Base-by-base conservation (phyloP, 2,888 invertebrate genomes). In the Omphaloscelis lunosa region DNA sequence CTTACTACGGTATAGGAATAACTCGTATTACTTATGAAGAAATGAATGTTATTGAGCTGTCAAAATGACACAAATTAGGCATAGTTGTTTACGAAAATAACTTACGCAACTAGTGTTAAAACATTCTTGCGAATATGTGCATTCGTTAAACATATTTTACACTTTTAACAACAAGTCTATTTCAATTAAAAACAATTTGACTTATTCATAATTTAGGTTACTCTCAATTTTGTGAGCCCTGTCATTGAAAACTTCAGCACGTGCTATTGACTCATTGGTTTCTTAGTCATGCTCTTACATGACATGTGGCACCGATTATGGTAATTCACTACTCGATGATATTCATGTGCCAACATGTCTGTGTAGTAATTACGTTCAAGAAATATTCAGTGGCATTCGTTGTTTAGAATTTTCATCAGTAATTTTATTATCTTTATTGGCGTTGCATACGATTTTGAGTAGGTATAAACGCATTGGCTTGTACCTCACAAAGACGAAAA, bases 291-390 rank as follows among this genome's bases (percentile, higher is more conserved):
- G 62, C 62, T 65, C 72, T 29, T 53, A 84, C 73, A 78, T 82
- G 85, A 84, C 84, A 84, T 85, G 85, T 84, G 85, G 79, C 72
- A 74, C 45, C 73, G 72, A 82, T 84, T 83, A 84, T 84, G 83
- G 61, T 82, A 82, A 85, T 85, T 74, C 75, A 77, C 75, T 82
- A 67, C 83, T 84, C 75, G 85, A 84, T 80, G 84, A 82, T 75
- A 86, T 80, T 79, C 82, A 78, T 72, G 27, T 72, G 82, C 72
- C 63, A 74, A 82, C 76, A 75, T 72, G 39, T 68, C 65, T 61
- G 61, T 68, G 75, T 72, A 48, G 58, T 62, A 68, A 56, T 74
- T 75, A 34, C 39, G 27, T 48, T 7, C 34, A 72, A 71, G 61
- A 68, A 71, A 79, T 72, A 70, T 66, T 53, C n/a, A 29, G 58